phyloP scores from a whole-genome alignment of 2,113 vertebrate genomes.

The Rhynchopsitta pachyrhyncha region DNA sequence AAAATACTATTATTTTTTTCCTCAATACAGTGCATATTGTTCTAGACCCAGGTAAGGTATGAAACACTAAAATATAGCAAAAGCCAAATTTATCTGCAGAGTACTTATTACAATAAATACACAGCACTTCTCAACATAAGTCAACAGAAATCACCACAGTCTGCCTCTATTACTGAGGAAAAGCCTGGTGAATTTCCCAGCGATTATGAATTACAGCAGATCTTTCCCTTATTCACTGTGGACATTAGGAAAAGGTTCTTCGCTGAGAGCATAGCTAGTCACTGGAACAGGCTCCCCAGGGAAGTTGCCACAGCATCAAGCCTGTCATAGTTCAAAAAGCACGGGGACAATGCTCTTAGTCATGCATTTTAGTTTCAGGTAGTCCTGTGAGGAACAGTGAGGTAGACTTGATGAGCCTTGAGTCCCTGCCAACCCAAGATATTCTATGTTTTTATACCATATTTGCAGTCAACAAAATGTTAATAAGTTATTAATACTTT shows the following conservation, averaged over 20 bases:
- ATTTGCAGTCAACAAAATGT: neutral
- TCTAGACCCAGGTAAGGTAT: neutral
- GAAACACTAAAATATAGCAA: neutral
- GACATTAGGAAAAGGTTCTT: neutral
- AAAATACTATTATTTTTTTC: neutral
- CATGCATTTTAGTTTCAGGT: neutral
- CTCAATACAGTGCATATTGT: neutral
- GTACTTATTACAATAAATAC: neutral
- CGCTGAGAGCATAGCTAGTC: neutral
- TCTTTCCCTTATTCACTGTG: neutral
- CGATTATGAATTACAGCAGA: neutral
- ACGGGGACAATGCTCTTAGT: neutral
- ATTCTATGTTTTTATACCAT: neutral
- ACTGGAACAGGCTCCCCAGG: neutral
- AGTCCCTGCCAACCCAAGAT: neutral
- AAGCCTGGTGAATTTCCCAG: neutral
- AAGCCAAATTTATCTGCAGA: neutral
- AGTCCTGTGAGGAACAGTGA: rapidly evolving
- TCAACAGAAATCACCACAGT: neutral
- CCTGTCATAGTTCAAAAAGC: neutral
- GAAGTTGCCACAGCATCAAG: neutral
- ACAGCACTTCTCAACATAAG: rapidly evolving
- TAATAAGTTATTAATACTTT: neutral
- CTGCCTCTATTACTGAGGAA: neutral
- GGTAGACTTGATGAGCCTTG: rapidly evolving